Base-by-base conservation (phyloP, 1,140 invertebrate species). In the Colletes gigas region DNA sequence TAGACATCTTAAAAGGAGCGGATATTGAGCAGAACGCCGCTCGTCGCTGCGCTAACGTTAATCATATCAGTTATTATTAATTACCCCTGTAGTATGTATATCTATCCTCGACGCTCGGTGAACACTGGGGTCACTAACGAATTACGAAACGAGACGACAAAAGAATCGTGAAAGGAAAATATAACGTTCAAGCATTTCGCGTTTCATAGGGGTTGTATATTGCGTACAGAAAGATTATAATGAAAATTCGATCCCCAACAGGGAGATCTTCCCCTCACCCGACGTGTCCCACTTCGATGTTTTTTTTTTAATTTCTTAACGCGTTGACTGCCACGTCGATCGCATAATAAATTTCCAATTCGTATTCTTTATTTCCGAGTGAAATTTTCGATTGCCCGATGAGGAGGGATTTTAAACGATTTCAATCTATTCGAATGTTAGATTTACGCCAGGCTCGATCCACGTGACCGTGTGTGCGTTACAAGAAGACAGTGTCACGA, bases 21-120 rank as follows among this genome's bases (percentile, higher is more conserved):
- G 80, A 87, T 87, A 87, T 87, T 86, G 85, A 87, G 85, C 85
- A 82, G 78, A 87, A 87, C 85, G 75, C 57, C 82, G 85, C 79
- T 84, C 84, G 78, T 83, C 77, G 76, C 85, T 87, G 85, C 81
- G 84, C 84, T 86, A 86, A 87, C 85, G 54, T 84, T 86, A 86
- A 67, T 76, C 65, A 83, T 83, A 73, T 83, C 72, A 73, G 44
- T 83, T 86, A 71, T 80, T 76, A 60, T 75, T 84, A 75, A 59
- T 87, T 88, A 88, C 77, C 83, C 80, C 73, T 84, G 78, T 86
- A 78, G 68, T 78, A 44, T 68, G 44, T 50, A 17, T 78, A 84
- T 85, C 80, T 85, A 85, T 85, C 71, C 55, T 85, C 70, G 79
- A 85, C 69, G 66, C 69, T 81, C 63, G 70, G 55, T 85, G 84